Evolutionary conservation across 2,888 invertebrate species (phyloP).

Genomic region (Pemphredon lugubris): DNA sequence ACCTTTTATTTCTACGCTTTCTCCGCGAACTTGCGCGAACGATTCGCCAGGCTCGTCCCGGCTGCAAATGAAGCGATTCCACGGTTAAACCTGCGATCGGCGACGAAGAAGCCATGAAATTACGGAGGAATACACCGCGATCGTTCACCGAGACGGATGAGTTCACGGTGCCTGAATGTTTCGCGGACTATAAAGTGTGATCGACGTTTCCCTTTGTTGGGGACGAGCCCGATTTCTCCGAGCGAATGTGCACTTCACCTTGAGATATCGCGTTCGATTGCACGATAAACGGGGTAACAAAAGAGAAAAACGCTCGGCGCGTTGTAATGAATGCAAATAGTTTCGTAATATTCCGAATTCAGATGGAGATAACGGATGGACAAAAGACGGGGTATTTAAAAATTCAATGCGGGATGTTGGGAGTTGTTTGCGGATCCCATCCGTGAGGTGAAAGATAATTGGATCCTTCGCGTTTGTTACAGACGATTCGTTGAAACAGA

Average conservation of each 20-base stretch:
- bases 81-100: conserved; percentile 59
- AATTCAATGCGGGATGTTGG: too few species aligned
- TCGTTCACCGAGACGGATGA: conserved; percentile 43
- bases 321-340: conserved; percentile 11
- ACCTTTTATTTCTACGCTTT: conserved; percentile 47
- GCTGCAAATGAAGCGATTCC: conserved; percentile 49
- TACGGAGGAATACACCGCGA: conserved; percentile 31
- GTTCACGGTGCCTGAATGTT: conserved; percentile 57
- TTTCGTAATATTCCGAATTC: not conserved
- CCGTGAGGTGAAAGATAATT: too few species aligned
- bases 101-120: conserved; percentile 54
- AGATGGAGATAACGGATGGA: conserved; percentile 17
- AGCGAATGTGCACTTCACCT: conserved; percentile 56
- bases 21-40: conserved; percentile 37
- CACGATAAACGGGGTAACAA: conserved; percentile 6
- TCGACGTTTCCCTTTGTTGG: conserved; percentile 57
- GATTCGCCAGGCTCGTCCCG: too few species aligned
- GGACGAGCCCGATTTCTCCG: conserved; percentile 19
- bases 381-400: too few species aligned
- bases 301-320: conserved; percentile 5
- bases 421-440: not conserved
- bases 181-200: conserved; percentile 36
- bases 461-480: too few species aligned
- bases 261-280: conserved; percentile 29
- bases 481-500: too few species aligned